A percentile compares a stretch with the other conserved stretches of the same genome.
Conservation (phyloP, 2,888 invertebrate genomes). For the Cantharis rustica region DNA sequence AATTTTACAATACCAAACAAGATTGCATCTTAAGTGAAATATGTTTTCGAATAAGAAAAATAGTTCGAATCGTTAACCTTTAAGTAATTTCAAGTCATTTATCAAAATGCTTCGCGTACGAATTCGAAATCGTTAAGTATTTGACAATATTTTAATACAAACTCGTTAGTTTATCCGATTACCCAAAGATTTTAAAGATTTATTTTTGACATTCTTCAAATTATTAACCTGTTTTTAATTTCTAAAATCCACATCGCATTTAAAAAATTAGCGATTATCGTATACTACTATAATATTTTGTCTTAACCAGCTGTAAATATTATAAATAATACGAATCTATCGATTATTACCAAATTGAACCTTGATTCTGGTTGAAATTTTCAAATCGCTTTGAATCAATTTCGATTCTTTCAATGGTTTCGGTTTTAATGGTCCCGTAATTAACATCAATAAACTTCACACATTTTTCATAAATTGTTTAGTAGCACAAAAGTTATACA, state of each 20-base stretch:
- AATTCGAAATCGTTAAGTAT: constrained; percentile 39
- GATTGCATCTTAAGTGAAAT: background rate
- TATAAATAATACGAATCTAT: background rate
- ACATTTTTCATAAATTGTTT: background rate
- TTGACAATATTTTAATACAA: constrained; percentile 49
- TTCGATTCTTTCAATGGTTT: background rate
- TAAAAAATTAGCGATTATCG: background rate
- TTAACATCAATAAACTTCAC: background rate
- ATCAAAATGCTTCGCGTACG: background rate
- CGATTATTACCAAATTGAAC: background rate
- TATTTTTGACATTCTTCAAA: constrained; percentile 21
- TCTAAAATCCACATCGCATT: background rate
- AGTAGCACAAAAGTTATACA: background rate
- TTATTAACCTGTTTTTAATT: background rate
- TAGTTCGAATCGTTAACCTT: background rate
- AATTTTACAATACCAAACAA: background rate
- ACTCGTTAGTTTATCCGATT: constrained; percentile 51
- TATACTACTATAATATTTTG: background rate
- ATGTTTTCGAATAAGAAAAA: background rate
- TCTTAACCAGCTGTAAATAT: background rate
- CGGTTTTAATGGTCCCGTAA: background rate
- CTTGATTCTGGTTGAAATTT: background rate
- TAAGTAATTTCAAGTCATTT: background rate
- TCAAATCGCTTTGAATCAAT: background rate
- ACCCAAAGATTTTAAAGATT: constrained; percentile 20